A percentile compares a stretch with the other conserved stretches of the same genome.
phyloP scores from a whole-genome alignment of 2,888 invertebrate species.

The Agrochola circellaris region DNA sequence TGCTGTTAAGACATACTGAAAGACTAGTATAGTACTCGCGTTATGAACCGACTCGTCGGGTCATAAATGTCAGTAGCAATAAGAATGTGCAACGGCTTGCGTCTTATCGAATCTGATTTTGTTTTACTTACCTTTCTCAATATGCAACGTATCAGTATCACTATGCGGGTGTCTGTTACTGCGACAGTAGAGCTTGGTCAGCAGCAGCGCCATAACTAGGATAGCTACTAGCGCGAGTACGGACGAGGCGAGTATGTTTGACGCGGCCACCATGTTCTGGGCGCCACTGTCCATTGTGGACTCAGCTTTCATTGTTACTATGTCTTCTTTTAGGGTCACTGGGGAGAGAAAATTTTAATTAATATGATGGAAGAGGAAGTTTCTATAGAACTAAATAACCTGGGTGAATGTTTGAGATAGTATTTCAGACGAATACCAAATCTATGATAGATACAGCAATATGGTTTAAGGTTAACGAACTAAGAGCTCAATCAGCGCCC shows the following conservation, averaged over 20 bases:
- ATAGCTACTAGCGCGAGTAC: conserved; percentile 76
- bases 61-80: no score
- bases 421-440: no score
- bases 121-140: conserved; percentile 81
- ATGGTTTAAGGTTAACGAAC: no score
- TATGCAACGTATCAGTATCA: conserved; percentile 71
- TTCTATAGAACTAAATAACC: background rate
- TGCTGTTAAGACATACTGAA: no score
- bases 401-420: background rate
- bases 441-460: no score
- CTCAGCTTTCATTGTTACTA: conserved; percentile 82
- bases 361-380: background rate
- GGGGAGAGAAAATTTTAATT: conserved; percentile 4
- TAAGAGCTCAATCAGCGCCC: no score
- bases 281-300: conserved; percentile 79
- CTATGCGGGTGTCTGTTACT: conserved; percentile 70
- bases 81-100: no score
- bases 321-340: conserved; percentile 82
- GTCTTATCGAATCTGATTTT: background rate
- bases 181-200: conserved; percentile 78
- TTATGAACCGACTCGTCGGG: no score
- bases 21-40: no score
- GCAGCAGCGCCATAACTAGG: conserved; percentile 75
- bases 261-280: conserved; percentile 72
- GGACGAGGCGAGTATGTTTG: conserved; percentile 75